Percentiles rank a stretch among this genome's conserved stretches.
Evolutionary conservation across 2,888 invertebrate species (phyloP).

Genomic region (Rhimphoctona megacephalus): DNA sequence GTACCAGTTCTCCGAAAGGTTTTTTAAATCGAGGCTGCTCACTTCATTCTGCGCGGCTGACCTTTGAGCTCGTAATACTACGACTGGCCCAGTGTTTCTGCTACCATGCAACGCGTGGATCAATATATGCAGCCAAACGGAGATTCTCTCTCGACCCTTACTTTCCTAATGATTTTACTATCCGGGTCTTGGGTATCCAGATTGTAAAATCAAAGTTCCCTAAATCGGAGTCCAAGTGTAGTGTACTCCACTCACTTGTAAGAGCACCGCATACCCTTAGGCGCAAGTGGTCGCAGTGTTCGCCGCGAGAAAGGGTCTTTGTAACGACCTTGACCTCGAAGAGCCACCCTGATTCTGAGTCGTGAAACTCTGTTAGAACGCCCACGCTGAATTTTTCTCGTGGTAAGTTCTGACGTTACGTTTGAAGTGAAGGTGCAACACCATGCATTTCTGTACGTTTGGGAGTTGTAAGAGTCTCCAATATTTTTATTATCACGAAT

Average conservation of each 20-base stretch:
- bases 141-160: not conserved
- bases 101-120: not conserved
- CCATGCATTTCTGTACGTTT: not conserved
- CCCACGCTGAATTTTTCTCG: not conserved
- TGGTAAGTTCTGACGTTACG: not conserved
- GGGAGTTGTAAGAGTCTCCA: not conserved
- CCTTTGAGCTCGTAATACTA: not conserved
- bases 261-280: constrained; percentile 10
- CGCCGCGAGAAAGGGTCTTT: not conserved
- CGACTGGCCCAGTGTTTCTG: not conserved
- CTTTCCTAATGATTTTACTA: not conserved
- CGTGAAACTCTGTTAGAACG: not conserved
- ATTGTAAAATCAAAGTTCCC: not conserved
- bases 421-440: not conserved
- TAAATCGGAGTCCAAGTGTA: not conserved
- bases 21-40: not conserved
- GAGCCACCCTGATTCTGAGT: not conserved
- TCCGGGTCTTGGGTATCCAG: not conserved
- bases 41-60: not conserved
- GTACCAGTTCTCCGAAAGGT: too few species aligned
- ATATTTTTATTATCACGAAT: not conserved
- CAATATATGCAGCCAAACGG: not conserved
- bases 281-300: not conserved
- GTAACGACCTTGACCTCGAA: constrained; percentile 12
- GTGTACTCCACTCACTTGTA: not conserved